A percentile compares a stretch with the other conserved stretches of the same genome.
Evolutionary conservation across 2,797 vertebrate species (phyloP).

Genomic region (Macropus fuliginosus): DNA sequence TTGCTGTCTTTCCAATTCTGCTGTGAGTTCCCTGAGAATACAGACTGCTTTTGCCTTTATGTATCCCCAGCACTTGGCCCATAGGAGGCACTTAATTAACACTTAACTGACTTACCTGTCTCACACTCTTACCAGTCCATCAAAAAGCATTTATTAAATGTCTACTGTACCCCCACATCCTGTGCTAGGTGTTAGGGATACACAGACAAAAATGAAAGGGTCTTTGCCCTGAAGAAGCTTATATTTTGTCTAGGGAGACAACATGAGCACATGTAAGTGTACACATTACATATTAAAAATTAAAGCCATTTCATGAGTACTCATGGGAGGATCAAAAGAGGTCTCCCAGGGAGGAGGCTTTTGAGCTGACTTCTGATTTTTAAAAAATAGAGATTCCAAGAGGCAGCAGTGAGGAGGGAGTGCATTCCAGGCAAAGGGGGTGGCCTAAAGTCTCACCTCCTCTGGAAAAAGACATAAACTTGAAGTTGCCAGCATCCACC

Average conservation of each 20-base stretch:
- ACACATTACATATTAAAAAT: too few relatives aligned
- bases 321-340: neutral
- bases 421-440: too few relatives aligned
- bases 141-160: too few relatives aligned
- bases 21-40: neutral
- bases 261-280: neutral
- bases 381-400: neutral
- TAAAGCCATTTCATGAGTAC: too few relatives aligned
- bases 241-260: neutral
- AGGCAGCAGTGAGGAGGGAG: too few relatives aligned
- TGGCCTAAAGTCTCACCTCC: too few relatives aligned
- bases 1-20: neutral
- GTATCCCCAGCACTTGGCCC: too few relatives aligned
- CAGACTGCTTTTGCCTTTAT: neutral
- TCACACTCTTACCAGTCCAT: neutral
- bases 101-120: too few relatives aligned
- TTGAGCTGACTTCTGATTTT: neutral
- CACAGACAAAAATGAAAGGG: neutral
- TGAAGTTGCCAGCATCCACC: too few relatives aligned
- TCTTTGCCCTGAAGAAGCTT: neutral
- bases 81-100: too few relatives aligned
- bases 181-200: neutral
- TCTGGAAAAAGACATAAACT: too few relatives aligned
- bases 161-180: too few relatives aligned
- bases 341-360: neutral